These are phyloP conservation scores for Stenodera caucasica DNA, from an alignment of 2,888 invertebrate species.

Conservation along the genomic window DNA sequence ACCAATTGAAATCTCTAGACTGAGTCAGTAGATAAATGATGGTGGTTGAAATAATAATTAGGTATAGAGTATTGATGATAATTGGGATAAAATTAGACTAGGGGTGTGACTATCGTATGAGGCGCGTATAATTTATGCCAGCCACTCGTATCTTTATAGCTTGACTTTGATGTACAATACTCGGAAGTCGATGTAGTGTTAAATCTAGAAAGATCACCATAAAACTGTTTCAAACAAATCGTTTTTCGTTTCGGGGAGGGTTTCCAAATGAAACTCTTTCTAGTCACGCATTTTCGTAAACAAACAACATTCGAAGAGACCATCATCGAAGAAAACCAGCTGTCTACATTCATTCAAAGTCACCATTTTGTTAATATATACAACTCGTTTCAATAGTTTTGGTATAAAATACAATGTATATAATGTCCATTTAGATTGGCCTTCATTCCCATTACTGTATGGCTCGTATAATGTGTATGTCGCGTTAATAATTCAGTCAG, in stretches of 20 bases:
- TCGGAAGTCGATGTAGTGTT: conserved; percentile 54
- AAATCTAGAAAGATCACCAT: conserved; percentile 50
- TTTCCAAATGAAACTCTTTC: conserved; percentile 46
- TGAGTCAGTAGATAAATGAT: neutral
- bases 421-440: conserved; percentile 8
- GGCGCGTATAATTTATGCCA: conserved; percentile 51
- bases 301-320: conserved; percentile 42
- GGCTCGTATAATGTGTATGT: conserved; percentile 40
- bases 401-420: neutral
- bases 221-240: conserved; percentile 47
- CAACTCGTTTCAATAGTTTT: conserved; percentile 2
- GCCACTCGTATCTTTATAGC: conserved; percentile 53
- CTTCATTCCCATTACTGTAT: conserved; percentile 15
- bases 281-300: conserved; percentile 52
- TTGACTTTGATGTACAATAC: conserved; percentile 49
- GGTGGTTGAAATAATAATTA: neutral
- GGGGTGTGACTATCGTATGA: conserved; percentile 47
- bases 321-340: conserved; percentile 44
- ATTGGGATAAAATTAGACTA: conserved; percentile 51
- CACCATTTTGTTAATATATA: neutral
- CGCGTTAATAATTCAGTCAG: conserved; percentile 51
- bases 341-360: conserved; percentile 36
- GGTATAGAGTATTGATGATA: too few species aligned
- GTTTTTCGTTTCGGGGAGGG: conserved; percentile 28
- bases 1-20: too few species aligned